A percentile compares a stretch with the other conserved stretches of the same genome.
phyloP scores from a whole-genome alignment of 2,113 vertebrate species.

The Myiopsitta monachus region DNA sequence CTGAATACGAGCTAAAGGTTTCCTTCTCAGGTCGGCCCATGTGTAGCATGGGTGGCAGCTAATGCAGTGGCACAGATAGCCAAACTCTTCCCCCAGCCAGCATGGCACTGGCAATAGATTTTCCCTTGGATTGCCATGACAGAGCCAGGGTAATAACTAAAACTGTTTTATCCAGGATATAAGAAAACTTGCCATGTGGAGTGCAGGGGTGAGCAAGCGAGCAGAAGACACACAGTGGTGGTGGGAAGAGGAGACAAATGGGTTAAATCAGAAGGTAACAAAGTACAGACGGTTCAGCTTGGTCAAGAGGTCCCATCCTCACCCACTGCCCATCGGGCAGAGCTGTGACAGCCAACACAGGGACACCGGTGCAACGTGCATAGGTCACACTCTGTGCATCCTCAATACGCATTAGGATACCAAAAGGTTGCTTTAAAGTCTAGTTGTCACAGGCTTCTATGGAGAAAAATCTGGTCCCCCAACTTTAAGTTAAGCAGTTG shows the following conservation, averaged over 20 bases:
- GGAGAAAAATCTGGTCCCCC: not conserved
- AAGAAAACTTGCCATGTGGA: not conserved
- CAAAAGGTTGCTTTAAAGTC: not conserved
- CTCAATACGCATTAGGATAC: rapidly evolving
- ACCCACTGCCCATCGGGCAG: rapidly evolving
- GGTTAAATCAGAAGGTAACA: not conserved
- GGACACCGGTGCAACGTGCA: rapidly evolving
- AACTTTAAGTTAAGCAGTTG: not conserved
- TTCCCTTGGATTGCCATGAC: not conserved
- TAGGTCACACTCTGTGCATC: rapidly evolving
- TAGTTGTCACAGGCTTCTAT: not conserved
- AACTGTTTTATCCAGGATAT: not conserved
- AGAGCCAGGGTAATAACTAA: not conserved
- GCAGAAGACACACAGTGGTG: not conserved
- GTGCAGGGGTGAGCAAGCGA: not conserved
- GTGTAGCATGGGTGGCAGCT: not conserved
- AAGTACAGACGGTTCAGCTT: not conserved
- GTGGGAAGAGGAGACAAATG: not conserved
- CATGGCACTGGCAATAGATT: not conserved
- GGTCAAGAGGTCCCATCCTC: not conserved
- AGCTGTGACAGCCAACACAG: rapidly evolving
- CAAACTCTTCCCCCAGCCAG: not conserved
- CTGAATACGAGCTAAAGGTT: not conserved
- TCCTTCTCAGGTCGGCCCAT: not conserved
- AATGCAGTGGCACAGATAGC: not conserved